Evolutionary conservation across 2,888 invertebrate genomes (phyloP).

Genomic region (Barypeithes pellucidus): DNA sequence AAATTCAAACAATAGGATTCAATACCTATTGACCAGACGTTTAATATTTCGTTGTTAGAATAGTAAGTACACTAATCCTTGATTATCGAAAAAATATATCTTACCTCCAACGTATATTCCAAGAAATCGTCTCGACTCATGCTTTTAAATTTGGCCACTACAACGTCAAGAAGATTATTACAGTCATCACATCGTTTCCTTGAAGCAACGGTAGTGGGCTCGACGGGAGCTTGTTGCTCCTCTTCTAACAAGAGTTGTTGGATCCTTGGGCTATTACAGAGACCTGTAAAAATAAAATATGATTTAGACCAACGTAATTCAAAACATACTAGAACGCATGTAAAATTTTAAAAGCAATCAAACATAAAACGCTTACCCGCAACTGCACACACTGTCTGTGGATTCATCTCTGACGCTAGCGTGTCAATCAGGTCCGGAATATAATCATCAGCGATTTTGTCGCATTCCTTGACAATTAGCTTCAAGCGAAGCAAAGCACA

Average conservation of each 20-base stretch:
- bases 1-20: no score
- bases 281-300: conserved; percentile 66
- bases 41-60: not conserved
- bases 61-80: no score
- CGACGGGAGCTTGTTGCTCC: conserved; percentile 55
- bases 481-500: conserved; percentile 87
- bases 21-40: not conserved
- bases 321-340: no score
- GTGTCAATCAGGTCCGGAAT: conserved; percentile 91
- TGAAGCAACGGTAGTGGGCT: conserved; percentile 13
- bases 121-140: conserved; percentile 75
- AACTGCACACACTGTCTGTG: conserved; percentile 88
- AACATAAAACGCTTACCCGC: conserved; percentile 71
- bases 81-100: conserved; percentile 42
- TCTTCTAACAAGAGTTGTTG: conserved; percentile 77
- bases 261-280: conserved; percentile 86
- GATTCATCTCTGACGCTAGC: conserved; percentile 92
- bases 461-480: conserved; percentile 82
- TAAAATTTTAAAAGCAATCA: no score
- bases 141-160: conserved; percentile 74
- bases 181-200: conserved; percentile 70
- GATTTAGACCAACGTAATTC: not conserved
- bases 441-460: conserved; percentile 86
- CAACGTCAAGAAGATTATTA: conserved; percentile 71
- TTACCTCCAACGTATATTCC: conserved; percentile 73